phyloP scores from a whole-genome alignment of 2,888 invertebrate genomes.

The Drosophila meridiana region DNA sequence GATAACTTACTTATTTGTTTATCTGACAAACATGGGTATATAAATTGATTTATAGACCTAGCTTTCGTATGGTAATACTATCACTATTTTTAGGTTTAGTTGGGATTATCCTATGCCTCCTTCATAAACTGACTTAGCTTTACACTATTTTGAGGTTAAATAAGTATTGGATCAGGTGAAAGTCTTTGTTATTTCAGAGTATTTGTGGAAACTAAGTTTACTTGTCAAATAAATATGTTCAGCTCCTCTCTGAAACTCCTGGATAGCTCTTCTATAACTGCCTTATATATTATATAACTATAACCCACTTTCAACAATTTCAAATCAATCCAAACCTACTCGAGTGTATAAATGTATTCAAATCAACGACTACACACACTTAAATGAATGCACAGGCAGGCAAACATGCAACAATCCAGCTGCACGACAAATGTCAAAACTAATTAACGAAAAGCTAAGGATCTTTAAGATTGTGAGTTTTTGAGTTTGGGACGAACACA shows the following conservation, averaged over 20 bases:
- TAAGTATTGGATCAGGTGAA: background rate
- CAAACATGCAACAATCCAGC: conserved; percentile 5
- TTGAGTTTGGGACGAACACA: background rate
- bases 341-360: background rate
- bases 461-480: background rate
- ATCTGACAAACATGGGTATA: background rate
- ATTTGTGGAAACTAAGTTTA: background rate
- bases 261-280: background rate
- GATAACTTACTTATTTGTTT: background rate
- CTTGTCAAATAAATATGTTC: background rate
- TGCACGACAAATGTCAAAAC: background rate
- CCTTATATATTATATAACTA: no score
- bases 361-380: background rate
- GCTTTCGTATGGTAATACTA: background rate
- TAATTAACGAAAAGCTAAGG: conserved; percentile 2
- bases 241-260: background rate
- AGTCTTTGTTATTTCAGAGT: background rate
- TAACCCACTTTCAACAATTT: background rate
- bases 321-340: background rate
- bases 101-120: no score
- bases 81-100: no score
- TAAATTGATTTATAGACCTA: background rate
- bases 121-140: background rate
- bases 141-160: no score
- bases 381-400: background rate